phyloP scores from a whole-genome alignment of 2,888 invertebrate genomes.

The Agrypnus murinus region DNA sequence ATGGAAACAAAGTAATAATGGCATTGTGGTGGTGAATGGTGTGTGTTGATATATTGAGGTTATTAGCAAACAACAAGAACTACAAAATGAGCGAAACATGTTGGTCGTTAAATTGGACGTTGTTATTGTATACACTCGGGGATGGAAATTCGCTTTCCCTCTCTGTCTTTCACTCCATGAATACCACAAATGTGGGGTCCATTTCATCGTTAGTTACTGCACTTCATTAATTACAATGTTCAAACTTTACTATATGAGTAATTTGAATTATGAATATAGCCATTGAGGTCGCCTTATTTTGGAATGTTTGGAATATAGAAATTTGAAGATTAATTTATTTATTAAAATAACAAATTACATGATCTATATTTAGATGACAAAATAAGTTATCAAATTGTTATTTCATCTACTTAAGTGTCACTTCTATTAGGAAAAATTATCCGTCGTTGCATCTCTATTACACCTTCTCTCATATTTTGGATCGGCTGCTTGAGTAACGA shows the following conservation, averaged over 20 bases:
- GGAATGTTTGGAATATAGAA: too few species aligned
- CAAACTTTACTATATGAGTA: conserved; percentile 10
- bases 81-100: conserved; percentile 44
- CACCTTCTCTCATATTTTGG: background rate
- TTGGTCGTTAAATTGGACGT: conserved; percentile 48
- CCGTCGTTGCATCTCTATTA: background rate
- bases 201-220: conserved; percentile 22
- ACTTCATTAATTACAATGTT: conserved; percentile 16
- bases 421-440: too few species aligned
- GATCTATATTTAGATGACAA: too few species aligned
- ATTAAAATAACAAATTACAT: too few species aligned
- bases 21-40: conserved; percentile 1
- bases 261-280: background rate
- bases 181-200: conserved; percentile 10
- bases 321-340: too few species aligned
- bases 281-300: conserved; percentile 30
- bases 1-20: conserved; percentile 17
- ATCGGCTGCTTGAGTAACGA: background rate
- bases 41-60: conserved; percentile 24
- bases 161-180: background rate
- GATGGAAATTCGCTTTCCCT: conserved; percentile 13
- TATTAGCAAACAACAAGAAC: conserved; percentile 37
- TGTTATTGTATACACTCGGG: conserved; percentile 39
- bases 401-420: too few species aligned
- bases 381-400: too few species aligned